phyloP scores from a whole-genome alignment of 2,113 vertebrate species.

The Promerops cafer region DNA sequence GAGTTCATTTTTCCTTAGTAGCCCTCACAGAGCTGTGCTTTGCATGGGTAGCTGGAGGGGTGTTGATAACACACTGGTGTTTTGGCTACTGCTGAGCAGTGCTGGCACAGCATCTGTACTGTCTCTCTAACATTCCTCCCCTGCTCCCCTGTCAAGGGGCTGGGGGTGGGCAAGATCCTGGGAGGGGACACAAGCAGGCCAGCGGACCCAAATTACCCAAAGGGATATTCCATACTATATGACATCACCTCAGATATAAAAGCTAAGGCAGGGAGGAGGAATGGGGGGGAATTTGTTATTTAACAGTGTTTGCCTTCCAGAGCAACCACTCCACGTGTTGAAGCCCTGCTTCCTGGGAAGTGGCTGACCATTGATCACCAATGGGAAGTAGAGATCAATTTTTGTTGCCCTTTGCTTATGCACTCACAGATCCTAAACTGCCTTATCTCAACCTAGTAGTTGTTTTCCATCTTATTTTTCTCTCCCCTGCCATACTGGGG shows the following conservation, averaged over 20 bases:
- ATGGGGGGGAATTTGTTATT: not conserved
- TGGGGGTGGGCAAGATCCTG: not conserved
- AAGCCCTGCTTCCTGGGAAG: not conserved
- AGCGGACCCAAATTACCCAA: not conserved
- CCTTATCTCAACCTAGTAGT: not conserved
- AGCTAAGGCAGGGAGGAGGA: not conserved
- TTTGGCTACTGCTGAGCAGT: not conserved
- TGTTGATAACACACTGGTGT: not conserved
- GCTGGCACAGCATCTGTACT: not conserved
- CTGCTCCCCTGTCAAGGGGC: no score
- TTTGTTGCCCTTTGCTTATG: not conserved
- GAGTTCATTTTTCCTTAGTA: not conserved
- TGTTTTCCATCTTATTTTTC: not conserved
- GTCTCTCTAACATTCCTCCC: not conserved
- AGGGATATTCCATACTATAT: not conserved
- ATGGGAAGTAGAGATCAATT: not conserved
- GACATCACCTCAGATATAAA: not conserved
- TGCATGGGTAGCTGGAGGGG: not conserved
- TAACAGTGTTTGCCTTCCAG: not conserved
- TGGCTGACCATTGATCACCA: not conserved
- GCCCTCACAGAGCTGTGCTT: not conserved
- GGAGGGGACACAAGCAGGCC: not conserved
- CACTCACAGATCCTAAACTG: not conserved
- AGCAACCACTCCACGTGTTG: fast-evolving
- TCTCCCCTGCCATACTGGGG: not conserved